phyloP scores from a whole-genome alignment of 1,140 invertebrate species.

The Bombus pascuorum region DNA sequence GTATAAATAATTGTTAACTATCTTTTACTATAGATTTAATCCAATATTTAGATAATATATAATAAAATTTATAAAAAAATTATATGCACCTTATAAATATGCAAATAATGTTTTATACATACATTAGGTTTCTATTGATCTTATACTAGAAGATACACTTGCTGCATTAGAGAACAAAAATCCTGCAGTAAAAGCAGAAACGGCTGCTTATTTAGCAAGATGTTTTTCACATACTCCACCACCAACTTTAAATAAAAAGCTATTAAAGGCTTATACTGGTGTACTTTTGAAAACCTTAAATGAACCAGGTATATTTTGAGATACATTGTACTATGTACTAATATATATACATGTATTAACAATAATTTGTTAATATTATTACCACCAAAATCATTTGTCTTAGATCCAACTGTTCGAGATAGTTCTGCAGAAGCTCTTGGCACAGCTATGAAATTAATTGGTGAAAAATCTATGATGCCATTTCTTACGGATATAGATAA shows the following conservation, averaged over 20 bases:
- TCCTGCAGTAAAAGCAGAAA: slow-evolving; percentile 96
- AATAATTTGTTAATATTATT: slow-evolving; percentile 1
- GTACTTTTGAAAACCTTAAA: slow-evolving; percentile 93
- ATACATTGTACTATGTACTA: background rate
- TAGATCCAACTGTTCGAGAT: slow-evolving; percentile 92
- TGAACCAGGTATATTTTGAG: slow-evolving; percentile 86
- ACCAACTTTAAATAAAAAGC: slow-evolving; percentile 93
- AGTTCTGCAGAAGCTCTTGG: slow-evolving; percentile 94
- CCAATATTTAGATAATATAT: background rate
- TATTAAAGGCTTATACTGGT: slow-evolving; percentile 93
- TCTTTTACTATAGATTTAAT: too few relatives aligned
- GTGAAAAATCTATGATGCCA: slow-evolving; percentile 94
- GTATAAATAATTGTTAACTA: slow-evolving; percentile 77
- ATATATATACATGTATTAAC: too few relatives aligned
- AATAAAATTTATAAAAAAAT: background rate
- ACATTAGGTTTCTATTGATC: slow-evolving; percentile 91
- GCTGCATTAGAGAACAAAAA: slow-evolving; percentile 97
- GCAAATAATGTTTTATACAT: slow-evolving; percentile 44
- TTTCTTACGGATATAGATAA: slow-evolving; percentile 94
- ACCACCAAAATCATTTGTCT: slow-evolving; percentile 20
- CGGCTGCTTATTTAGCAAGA: slow-evolving; percentile 92
- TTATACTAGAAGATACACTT: slow-evolving; percentile 92
- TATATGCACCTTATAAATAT: background rate
- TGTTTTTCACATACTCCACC: slow-evolving; percentile 92
- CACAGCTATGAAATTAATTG: slow-evolving; percentile 96